These are phyloP conservation scores for Anguilla pacifica DNA, from an alignment of 2,797 vertebrate genomes.

Conservation along the genomic window DNA sequence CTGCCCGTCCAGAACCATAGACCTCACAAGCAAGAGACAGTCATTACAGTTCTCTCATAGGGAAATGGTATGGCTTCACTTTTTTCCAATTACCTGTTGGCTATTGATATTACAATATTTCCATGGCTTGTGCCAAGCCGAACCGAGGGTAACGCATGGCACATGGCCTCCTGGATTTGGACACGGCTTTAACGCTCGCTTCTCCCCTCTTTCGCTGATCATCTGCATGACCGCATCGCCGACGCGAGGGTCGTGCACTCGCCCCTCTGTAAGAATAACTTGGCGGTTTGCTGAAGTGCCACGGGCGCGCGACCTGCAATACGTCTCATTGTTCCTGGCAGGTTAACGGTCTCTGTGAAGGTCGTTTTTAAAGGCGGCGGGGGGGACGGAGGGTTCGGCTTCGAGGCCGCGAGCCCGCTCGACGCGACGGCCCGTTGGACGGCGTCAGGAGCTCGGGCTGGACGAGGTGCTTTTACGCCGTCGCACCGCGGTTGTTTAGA, in stretches of 20 bases:
- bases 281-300: background rate
- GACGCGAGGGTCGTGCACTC: background rate
- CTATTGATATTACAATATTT: background rate
- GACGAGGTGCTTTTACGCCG: background rate
- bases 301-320: background rate
- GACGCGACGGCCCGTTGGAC: background rate
- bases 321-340: background rate
- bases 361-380: background rate
- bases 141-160: background rate
- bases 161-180: background rate
- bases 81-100: conserved; percentile 1
- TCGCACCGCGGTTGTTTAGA: background rate
- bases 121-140: background rate
- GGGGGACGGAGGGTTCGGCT: background rate
- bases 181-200: background rate
- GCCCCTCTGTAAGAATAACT: conserved; percentile 3
- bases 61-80: background rate
- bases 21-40: background rate
- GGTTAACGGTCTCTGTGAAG: background rate
- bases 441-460: background rate
- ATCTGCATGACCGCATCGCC: background rate
- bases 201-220: background rate
- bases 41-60: background rate
- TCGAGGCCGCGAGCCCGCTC: background rate
- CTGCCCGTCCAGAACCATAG: background rate